Evolutionary conservation across 2,888 invertebrate species (phyloP).

Genomic region (Rhorus exstirpatorius): DNA sequence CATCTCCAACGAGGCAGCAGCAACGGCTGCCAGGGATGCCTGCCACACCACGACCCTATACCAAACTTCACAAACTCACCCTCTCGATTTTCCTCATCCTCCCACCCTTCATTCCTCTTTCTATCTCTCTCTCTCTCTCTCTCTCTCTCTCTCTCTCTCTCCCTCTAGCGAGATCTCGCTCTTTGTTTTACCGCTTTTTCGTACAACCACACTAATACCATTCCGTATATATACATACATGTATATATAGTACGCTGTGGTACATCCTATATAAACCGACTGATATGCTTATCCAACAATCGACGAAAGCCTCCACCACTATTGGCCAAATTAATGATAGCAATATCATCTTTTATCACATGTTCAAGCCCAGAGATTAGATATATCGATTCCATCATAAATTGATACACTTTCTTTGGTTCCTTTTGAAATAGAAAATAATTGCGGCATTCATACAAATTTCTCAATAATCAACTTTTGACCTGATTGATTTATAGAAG

Average conservation of each 20-base stretch:
- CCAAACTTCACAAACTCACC: slow-evolving; percentile 62
- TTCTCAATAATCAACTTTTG: too few relatives aligned
- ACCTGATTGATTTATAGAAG: too few relatives aligned
- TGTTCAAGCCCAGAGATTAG: not conserved
- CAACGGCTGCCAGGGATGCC: slow-evolving; percentile 78
- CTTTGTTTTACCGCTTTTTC: slow-evolving; percentile 63
- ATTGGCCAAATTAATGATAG: slow-evolving; percentile 35
- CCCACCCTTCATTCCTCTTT: slow-evolving; percentile 59
- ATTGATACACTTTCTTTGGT: not conserved
- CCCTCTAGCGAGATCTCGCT: slow-evolving; percentile 35
- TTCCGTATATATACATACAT: slow-evolving; percentile 30
- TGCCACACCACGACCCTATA: slow-evolving; percentile 72
- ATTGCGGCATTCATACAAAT: too few relatives aligned
- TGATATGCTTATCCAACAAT: slow-evolving; percentile 30
- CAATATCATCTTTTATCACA: not conserved
- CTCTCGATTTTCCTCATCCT: slow-evolving; percentile 67
- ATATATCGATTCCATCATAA: not conserved
- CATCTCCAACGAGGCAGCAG: slow-evolving; percentile 85
- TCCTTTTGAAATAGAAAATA: too few relatives aligned
- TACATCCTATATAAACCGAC: slow-evolving; percentile 13
- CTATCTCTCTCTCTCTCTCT: slow-evolving; percentile 24
- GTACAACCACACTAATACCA: slow-evolving; percentile 53
- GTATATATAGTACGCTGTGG: too few relatives aligned
- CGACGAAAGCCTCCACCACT: slow-evolving; percentile 27
- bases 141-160: slow-evolving; percentile 20